Evolutionary conservation across 1,140 invertebrate species (phyloP).

Genomic region (Lepidurus couesii): DNA sequence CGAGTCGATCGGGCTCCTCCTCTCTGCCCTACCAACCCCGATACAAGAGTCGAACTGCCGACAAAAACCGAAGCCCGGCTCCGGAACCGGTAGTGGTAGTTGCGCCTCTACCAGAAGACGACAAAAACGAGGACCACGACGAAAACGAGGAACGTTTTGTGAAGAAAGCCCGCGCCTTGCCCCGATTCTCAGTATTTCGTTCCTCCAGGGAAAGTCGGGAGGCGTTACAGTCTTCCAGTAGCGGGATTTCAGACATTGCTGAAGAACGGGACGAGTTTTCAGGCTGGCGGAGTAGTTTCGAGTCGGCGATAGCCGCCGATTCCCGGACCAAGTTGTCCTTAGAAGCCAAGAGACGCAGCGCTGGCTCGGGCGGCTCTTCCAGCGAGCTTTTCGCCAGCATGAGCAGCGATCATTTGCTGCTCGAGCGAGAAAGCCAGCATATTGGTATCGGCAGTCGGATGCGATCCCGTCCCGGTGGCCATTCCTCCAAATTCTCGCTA

Average conservation of each 20-base stretch:
- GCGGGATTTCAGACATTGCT: constrained; percentile 50
- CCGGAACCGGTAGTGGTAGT: background rate
- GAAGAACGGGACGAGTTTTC: constrained; percentile 74
- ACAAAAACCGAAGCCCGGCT: background rate
- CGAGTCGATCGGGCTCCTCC: background rate
- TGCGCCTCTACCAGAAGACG: background rate
- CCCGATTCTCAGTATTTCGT: constrained; percentile 30
- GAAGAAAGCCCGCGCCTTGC: constrained; percentile 33
- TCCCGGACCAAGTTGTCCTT: constrained; percentile 68
- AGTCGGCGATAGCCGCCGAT: constrained; percentile 76
- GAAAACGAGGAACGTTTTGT: constrained; percentile 32
- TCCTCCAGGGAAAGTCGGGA: constrained; percentile 37
- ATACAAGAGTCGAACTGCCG: constrained; percentile 26
- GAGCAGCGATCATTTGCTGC: constrained; percentile 36
- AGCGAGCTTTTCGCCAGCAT: constrained; percentile 36
- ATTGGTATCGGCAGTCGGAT: constrained; percentile 26
- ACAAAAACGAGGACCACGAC: constrained; percentile 32
- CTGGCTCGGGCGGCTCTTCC: constrained; percentile 36
- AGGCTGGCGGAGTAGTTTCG: constrained; percentile 83
- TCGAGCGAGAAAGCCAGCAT: constrained; percentile 29
- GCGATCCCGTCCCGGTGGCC: constrained; percentile 25
- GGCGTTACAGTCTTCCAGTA: constrained; percentile 43
- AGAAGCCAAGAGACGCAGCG: constrained; percentile 57
- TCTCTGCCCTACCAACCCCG: background rate
- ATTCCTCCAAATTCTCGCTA: constrained; percentile 35